Evolutionary conservation across 2,797 vertebrate genomes (phyloP), one percentile per base, ranked within the genome.

Genomic region (Oceanodroma leucorhoa): DNA sequence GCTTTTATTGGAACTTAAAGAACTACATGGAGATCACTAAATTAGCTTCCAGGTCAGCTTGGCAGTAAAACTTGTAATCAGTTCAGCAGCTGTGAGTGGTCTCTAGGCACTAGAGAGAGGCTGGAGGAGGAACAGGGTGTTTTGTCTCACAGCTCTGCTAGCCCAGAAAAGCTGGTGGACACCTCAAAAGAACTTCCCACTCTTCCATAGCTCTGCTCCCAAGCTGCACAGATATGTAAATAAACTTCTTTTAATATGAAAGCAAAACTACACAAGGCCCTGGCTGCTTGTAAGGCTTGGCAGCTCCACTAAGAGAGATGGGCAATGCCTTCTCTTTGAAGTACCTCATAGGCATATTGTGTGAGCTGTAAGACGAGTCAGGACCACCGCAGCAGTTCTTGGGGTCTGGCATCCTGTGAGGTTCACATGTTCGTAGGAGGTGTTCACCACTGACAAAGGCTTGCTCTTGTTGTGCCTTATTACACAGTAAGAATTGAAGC

Each of bases 241-340:
- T 93, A 93, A 93, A 94, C 48, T 90, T 89, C 66, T 92, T 93
- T 90, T 61, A 92, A 94, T 95, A 94, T 81, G 78, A 96, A 97
- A 96, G 88, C 50, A 84, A 89, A 96, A 96, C 90, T 96, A 96
- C 94, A 96, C 53, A 95, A 96, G 85, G 60, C 82, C 70, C 72
- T 53, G 9, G 62, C 90, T 95, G 91, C 78, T 94, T 92, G 53
- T 65, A 93, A 97, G 96, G 86, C 83, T 90, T 97, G 94, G 95
- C 95, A 95, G 71, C 90, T 84, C 40, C 65, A 67, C 60, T 96
- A 57, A 96, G 67, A 78, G 71, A 95, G 62, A 58, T 1, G 1
- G 90, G 90, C 81, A 87, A 69, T 48, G 64, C 61, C 71, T 95
- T 73, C 64, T 40, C 78, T 95, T 94, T 95, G 90, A 96, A 95